These are phyloP conservation scores for Microcebus ravelobensis DNA, from an alignment of 2,113 vertebrate genomes.

Conservation along the genomic window DNA sequence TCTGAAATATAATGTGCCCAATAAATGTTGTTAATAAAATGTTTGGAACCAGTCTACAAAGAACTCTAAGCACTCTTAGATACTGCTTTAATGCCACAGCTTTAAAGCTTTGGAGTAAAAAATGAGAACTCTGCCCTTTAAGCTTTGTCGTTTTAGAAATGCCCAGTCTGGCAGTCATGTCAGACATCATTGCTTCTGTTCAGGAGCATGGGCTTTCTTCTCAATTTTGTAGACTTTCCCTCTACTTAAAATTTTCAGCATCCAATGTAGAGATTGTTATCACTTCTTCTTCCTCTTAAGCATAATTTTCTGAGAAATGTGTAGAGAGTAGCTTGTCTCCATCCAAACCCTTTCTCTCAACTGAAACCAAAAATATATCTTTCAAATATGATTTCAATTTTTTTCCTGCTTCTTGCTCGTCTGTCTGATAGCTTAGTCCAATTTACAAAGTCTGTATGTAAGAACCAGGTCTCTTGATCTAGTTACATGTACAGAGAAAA, in stretches of 20 bases:
- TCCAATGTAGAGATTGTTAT: background rate
- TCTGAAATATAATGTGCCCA: background rate
- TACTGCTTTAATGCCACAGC: background rate
- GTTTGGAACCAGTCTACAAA: background rate
- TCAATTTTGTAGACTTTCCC: background rate
- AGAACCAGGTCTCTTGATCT: background rate
- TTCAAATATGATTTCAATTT: background rate
- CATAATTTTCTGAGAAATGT: background rate
- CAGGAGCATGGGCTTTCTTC: background rate
- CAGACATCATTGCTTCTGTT: background rate
- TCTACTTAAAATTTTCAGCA: background rate
- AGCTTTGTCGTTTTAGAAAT: background rate
- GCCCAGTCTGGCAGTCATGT: background rate
- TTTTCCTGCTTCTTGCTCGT: background rate
- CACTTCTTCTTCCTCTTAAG: background rate
- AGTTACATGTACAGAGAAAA: background rate
- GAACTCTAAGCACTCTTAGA: background rate
- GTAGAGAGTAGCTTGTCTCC: background rate
- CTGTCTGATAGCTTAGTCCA: background rate
- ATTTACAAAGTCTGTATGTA: background rate
- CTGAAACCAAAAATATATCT: background rate
- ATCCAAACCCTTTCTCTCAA: background rate
- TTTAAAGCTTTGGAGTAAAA: background rate
- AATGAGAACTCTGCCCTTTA: background rate
- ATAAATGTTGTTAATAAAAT: constrained; percentile 1